Base-by-base conservation (phyloP, 2,797 vertebrate species). In the Clarias pachynema region DNA sequence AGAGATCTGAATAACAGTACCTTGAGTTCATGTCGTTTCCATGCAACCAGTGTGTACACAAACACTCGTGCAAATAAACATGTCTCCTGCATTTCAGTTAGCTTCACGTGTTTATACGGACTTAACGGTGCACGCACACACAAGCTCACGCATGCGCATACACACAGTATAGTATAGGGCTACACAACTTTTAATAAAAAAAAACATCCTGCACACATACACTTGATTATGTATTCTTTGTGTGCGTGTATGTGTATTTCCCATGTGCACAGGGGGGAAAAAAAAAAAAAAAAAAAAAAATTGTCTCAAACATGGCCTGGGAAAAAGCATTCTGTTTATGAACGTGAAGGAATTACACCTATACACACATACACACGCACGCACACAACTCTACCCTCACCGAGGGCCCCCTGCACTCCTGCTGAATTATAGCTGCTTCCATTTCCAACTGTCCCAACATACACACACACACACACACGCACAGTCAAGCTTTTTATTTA, bases 291-390 rank as follows among this genome's bases (percentile, higher is more conserved):
- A 49, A 12, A 69, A 8, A 0, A 34, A 70, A 7, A 1, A 0
- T 24, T 0, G 1, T 34, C 29, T 34, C 8, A 93, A 93, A 93
- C 89, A 92, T 68, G 81, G 90, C 84, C 53, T 59, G 88, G 89
- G 87, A 91, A 91, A 91, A 89, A 40, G 88, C 86, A 49, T 91
- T 90, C 89, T 93, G 92, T 93, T 93, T 93, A 90, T 91, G 85
- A 91, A 92, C 78, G 87, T 89, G 89, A 91, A 93, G 89, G 88
- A 87, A 93, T 93, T 92, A 53, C 73, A 53, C n/a, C 31, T 34
- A 44, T 65, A 69, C 83, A 34, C 91, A 72, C 70, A 44, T 75
- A 69, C 83, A 34, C 91, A 72, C 70, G 56, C 62, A 84, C 74
- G 37, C 83, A 69, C 83, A 70, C 65, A 79, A 18, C 59, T 31